Conservation (phyloP, 2,113 vertebrate genomes). For the Oncorhynchus masou region DNA sequence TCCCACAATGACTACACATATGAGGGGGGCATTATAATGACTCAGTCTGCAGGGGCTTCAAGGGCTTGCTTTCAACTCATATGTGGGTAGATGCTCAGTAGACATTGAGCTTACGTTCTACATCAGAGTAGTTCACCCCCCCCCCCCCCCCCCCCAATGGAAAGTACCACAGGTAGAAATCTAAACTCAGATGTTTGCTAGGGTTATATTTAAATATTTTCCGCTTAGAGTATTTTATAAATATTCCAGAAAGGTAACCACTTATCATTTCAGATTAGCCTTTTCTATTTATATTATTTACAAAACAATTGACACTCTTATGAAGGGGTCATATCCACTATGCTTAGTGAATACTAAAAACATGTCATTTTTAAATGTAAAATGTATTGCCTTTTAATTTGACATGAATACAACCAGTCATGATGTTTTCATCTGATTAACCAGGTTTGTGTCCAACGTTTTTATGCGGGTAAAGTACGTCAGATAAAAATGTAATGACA, state of each 20-base stretch:
- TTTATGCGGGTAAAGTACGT: too few species aligned
- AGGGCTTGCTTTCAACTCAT: conserved; percentile 27
- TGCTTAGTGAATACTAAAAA: neutral
- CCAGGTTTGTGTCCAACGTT: too few species aligned
- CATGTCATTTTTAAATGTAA: too few species aligned
- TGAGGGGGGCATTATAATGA: conserved; percentile 46
- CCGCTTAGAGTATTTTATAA: neutral
- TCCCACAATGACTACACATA: neutral
- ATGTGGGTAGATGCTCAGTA: conserved; percentile 47
- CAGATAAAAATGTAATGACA: too few species aligned
- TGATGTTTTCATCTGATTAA: neutral
- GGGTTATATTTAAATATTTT: neutral
- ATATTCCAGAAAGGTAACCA: neutral
- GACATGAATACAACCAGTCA: neutral
- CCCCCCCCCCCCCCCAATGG: conserved; percentile 55
- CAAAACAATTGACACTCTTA: neutral
- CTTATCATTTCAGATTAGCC: neutral
- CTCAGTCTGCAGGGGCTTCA: conserved; percentile 62
- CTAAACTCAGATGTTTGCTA: conserved; percentile 35
- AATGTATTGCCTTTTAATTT: too few species aligned
- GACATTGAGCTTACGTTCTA: conserved; percentile 22
- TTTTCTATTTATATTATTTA: too few species aligned
- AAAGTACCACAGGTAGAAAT: conserved; percentile 60
- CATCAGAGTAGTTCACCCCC: conserved; percentile 48
- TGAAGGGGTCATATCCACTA: neutral